phyloP scores from a whole-genome alignment of 2,797 vertebrate genomes.

The Muscicapa comitata region DNA sequence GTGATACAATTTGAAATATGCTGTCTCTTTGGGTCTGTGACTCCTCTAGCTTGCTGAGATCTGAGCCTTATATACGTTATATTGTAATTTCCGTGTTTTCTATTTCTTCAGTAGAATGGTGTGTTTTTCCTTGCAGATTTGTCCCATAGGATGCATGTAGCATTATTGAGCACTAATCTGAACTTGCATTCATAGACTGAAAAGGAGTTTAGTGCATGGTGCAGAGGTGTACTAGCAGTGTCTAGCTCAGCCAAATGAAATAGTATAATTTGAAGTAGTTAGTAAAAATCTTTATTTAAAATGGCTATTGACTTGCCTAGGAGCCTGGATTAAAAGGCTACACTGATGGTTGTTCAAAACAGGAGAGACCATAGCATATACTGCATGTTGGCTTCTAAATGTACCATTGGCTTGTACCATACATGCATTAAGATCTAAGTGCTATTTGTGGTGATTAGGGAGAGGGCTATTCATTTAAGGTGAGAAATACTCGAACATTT shows the following conservation, averaged over 20 bases:
- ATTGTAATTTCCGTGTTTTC: accelerated
- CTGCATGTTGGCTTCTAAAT: background rate
- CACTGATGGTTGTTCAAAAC: background rate
- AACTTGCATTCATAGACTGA: background rate
- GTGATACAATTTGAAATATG: constrained; percentile 50
- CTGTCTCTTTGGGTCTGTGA: background rate
- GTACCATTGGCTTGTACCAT: background rate
- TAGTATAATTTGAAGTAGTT: background rate
- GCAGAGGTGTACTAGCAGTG: background rate
- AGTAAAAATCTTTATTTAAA: background rate
- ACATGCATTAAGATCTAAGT: background rate
- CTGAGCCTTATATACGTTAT: background rate
- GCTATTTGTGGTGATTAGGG: background rate
- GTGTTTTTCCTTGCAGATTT: constrained; percentile 20
- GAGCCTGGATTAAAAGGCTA: background rate
- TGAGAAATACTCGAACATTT: background rate
- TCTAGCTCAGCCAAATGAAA: background rate
- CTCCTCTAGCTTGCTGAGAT: background rate
- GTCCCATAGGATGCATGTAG: background rate
- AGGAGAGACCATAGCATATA: background rate
- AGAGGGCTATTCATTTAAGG: background rate
- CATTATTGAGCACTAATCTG: background rate
- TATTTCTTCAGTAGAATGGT: background rate
- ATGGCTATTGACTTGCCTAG: background rate
- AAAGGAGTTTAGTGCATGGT: background rate